Conservation (phyloP, 2,797 vertebrate species). For the Sebastes minor region DNA sequence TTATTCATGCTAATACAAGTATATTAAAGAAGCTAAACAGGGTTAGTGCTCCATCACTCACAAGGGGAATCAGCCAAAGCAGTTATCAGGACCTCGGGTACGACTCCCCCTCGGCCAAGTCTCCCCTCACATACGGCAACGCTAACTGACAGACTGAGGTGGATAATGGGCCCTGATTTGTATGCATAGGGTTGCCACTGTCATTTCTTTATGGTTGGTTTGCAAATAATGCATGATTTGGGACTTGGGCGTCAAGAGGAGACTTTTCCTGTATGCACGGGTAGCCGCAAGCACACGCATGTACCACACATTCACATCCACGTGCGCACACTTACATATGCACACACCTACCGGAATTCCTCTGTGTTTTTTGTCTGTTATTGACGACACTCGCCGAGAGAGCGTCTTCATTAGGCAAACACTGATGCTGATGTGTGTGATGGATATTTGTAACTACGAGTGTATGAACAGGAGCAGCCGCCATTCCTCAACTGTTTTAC, state of each 20-base stretch:
- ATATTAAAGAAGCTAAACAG: constrained; percentile 99
- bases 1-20: constrained; percentile 99
- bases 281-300: not conserved
- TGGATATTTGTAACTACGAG: constrained; percentile 82
- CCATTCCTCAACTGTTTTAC: constrained; percentile 84
- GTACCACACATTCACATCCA: not conserved
- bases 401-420: constrained; percentile 84
- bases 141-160: constrained; percentile 70
- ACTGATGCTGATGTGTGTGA: constrained; percentile 77
- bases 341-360: constrained; percentile 32
- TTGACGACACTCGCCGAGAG: constrained; percentile 68
- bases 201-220: constrained; percentile 74
- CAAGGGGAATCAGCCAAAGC: constrained; percentile 91
- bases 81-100: constrained; percentile 89
- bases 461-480: constrained; percentile 71
- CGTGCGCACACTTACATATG: not conserved
- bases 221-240: constrained; percentile 77
- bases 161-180: constrained; percentile 76
- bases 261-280: constrained; percentile 22
- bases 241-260: constrained; percentile 46
- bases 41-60: constrained; percentile 96
- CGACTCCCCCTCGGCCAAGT: constrained; percentile 68
- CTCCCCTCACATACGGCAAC: constrained; percentile 30
- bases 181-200: constrained; percentile 62
- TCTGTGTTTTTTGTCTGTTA: constrained; percentile 63